A percentile compares a stretch with the other conserved stretches of the same genome.
phyloP scores from a whole-genome alignment of 1,140 invertebrate genomes.

The Stratiolaelaps scimitus region DNA sequence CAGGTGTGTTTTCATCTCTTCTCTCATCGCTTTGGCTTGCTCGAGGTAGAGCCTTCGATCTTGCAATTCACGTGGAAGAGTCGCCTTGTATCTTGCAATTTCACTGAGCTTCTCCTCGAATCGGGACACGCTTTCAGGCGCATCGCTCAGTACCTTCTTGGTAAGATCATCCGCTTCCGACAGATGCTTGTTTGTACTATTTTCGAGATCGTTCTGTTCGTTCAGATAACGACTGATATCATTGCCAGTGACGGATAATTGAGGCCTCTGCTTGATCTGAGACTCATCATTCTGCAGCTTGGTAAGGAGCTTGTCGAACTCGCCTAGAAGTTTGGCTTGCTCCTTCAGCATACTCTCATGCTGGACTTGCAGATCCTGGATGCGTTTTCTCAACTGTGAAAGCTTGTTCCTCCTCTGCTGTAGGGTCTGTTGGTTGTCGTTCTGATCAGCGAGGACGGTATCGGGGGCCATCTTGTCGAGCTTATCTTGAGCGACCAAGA shows the following conservation, averaged over 20 bases:
- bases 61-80: slow-evolving; percentile 60
- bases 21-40: slow-evolving; percentile 29
- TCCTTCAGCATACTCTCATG: slow-evolving; percentile 74
- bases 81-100: slow-evolving; percentile 58
- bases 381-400: slow-evolving; percentile 58
- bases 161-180: slow-evolving; percentile 56
- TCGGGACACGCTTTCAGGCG: slow-evolving; percentile 53
- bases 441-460: slow-evolving; percentile 51
- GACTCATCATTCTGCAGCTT: slow-evolving; percentile 73
- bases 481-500: slow-evolving; percentile 64
- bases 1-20: slow-evolving; percentile 1
- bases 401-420: slow-evolving; percentile 72
- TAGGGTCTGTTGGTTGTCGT: slow-evolving; percentile 62
- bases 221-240: slow-evolving; percentile 66
- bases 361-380: slow-evolving; percentile 69
- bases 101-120: slow-evolving; percentile 69
- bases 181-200: slow-evolving; percentile 53
- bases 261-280: slow-evolving; percentile 61
- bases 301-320: slow-evolving; percentile 64
- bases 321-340: slow-evolving; percentile 61
- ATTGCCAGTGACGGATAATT: slow-evolving; percentile 59
- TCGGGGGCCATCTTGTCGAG: slow-evolving; percentile 54
- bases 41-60: slow-evolving; percentile 48
- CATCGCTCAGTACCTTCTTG: slow-evolving; percentile 49
- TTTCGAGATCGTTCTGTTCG: slow-evolving; percentile 56